A percentile compares a stretch with the other conserved stretches of the same genome.
Conservation (phyloP, 2,888 invertebrate genomes). For the Epinotia brunnichana region DNA sequence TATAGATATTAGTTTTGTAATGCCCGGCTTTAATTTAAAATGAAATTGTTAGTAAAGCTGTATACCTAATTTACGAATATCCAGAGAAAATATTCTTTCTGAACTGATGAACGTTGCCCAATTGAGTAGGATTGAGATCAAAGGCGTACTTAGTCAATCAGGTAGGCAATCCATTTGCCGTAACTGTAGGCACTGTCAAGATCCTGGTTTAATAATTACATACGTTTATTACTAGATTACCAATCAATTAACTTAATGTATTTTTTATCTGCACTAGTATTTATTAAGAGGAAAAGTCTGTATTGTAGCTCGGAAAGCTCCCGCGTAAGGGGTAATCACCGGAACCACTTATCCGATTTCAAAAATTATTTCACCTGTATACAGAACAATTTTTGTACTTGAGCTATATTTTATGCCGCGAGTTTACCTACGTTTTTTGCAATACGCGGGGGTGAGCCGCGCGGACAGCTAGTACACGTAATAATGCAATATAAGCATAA, state of each 20-base stretch:
- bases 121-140: conserved; percentile 10
- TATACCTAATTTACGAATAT: neutral
- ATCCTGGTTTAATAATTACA: neutral
- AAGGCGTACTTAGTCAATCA: conserved; percentile 10
- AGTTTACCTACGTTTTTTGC: too few species aligned
- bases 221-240: neutral
- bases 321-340: too few species aligned
- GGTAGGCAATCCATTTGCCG: neutral
- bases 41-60: neutral
- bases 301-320: too few species aligned
- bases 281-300: too few species aligned
- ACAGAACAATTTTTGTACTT: too few species aligned
- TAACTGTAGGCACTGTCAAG: neutral
- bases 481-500: neutral
- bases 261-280: too few species aligned
- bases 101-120: conserved; percentile 6
- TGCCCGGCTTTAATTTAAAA: neutral
- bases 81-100: too few species aligned
- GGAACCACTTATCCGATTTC: too few species aligned
- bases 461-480: neutral
- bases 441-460: too few species aligned
- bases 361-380: too few species aligned
- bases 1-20: neutral
- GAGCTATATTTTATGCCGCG: too few species aligned
- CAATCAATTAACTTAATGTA: neutral